Conservation (phyloP, 2,888 invertebrate genomes). For the Laothoe populi region DNA sequence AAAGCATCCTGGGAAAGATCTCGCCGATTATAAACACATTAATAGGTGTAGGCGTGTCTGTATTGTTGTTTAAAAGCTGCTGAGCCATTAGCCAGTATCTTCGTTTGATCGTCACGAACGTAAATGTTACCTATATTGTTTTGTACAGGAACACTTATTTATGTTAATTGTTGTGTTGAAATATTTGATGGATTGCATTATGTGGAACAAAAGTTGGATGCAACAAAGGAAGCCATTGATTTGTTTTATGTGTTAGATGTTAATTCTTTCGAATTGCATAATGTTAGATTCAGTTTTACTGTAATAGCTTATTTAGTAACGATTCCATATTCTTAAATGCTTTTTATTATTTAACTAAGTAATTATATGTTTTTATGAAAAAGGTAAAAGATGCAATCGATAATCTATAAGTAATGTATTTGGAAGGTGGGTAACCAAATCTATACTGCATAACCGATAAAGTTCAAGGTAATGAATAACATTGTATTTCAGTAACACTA, state of each 20-base stretch:
- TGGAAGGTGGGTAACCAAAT: too few species aligned
- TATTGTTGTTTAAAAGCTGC: slow-evolving; percentile 78
- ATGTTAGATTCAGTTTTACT: neutral
- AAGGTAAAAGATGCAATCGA: too few species aligned
- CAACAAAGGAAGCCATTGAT: neutral
- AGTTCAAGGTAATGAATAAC: too few species aligned
- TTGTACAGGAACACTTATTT: slow-evolving; percentile 31
- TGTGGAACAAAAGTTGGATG: slow-evolving; percentile 4
- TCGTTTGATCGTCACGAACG: slow-evolving; percentile 66
- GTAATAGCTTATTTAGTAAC: too few species aligned
- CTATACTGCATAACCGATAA: too few species aligned
- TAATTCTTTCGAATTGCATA: neutral
- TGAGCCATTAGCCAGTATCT: slow-evolving; percentile 66
- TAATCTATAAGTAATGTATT: too few species aligned
- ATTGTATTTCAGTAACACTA: neutral
- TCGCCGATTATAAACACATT: slow-evolving; percentile 60
- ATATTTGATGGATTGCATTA: slow-evolving; percentile 26
- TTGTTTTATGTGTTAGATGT: neutral
- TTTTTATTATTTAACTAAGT: too few species aligned
- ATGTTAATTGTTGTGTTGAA: slow-evolving; percentile 25
- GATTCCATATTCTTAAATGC: too few species aligned
- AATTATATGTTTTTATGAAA: too few species aligned
- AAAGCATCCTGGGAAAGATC: slow-evolving; percentile 75
- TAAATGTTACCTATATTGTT: slow-evolving; percentile 35
- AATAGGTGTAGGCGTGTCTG: slow-evolving; percentile 68